Evolutionary conservation across 2,797 vertebrate genomes (phyloP).

Genomic region (Molossus alvarezi): DNA sequence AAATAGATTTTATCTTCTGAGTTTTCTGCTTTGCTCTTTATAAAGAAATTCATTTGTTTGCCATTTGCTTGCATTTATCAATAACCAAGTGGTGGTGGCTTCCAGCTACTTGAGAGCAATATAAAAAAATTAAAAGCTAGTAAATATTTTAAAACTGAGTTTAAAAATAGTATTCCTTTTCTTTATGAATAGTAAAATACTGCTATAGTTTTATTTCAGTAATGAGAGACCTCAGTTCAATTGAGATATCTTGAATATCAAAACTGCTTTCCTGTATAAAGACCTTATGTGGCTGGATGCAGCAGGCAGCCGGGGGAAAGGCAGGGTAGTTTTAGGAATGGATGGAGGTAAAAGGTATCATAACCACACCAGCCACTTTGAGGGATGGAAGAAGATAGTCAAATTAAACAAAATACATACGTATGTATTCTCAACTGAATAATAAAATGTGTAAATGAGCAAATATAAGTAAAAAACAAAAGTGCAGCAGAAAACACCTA

Average conservation of each 20-base stretch:
- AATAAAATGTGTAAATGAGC: background rate
- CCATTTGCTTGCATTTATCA: background rate
- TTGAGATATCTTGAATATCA: background rate
- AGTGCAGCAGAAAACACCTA: background rate
- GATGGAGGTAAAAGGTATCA: background rate
- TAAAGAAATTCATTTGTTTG: background rate
- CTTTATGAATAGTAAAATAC: background rate
- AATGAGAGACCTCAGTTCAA: background rate
- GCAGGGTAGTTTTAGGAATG: background rate
- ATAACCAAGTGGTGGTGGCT: background rate
- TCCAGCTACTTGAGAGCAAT: background rate
- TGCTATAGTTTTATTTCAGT: background rate
- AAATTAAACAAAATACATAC: background rate
- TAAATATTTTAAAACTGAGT: conserved; percentile 36
- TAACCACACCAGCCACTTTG: background rate
- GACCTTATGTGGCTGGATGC: background rate
- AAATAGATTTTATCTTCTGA: background rate
- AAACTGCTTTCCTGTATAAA: background rate
- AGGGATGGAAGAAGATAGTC: background rate
- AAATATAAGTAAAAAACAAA: background rate
- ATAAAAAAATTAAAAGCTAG: background rate
- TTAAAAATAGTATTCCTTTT: background rate
- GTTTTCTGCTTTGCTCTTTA: conserved; percentile 10
- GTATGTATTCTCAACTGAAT: background rate
- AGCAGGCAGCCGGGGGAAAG: background rate